phyloP scores from a whole-genome alignment of 2,113 vertebrate genomes.

The Lipophrys pholis region DNA sequence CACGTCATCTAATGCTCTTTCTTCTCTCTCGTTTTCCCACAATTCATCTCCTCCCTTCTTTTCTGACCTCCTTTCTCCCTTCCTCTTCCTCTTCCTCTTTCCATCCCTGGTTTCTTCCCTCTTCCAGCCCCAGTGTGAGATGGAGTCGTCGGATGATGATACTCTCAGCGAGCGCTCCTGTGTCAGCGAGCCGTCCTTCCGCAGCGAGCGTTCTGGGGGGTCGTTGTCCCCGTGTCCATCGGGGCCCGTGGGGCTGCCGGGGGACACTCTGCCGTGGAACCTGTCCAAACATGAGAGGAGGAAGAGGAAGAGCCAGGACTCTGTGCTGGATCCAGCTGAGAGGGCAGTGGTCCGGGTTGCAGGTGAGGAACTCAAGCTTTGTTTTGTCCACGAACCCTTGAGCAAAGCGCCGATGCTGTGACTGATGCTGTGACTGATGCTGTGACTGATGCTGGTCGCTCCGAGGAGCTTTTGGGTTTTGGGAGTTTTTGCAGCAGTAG shows the following conservation, averaged over 20 bases:
- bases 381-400: background rate
- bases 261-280: constrained; percentile 98
- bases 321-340: constrained; percentile 96
- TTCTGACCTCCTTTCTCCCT: constrained; percentile 48
- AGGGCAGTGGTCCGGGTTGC: constrained; percentile 96
- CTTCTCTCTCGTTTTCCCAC: constrained; percentile 18
- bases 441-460: too few species aligned
- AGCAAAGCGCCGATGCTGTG: background rate
- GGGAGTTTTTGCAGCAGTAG: too few species aligned
- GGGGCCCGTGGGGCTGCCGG: constrained; percentile 86
- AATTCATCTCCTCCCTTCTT: constrained; percentile 5
- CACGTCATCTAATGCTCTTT: constrained; percentile 11
- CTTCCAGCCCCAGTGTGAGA: constrained; percentile 63
- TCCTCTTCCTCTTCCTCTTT: background rate
- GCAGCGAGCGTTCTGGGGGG: constrained; percentile 93
- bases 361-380: constrained; percentile 84
- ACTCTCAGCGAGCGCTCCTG: constrained; percentile 95
- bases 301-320: constrained; percentile 97
- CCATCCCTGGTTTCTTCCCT: background rate
- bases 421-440: background rate
- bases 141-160: constrained; percentile 98
- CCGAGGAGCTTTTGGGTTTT: too few species aligned
- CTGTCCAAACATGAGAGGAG: constrained; percentile 95
- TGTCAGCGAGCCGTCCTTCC: constrained; percentile 91
- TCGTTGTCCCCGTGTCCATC: constrained; percentile 92